Evolutionary conservation across 2,113 vertebrate species (phyloP), one percentile per base, ranked within the genome.

Genomic region (Apodemus sylvaticus): DNA sequence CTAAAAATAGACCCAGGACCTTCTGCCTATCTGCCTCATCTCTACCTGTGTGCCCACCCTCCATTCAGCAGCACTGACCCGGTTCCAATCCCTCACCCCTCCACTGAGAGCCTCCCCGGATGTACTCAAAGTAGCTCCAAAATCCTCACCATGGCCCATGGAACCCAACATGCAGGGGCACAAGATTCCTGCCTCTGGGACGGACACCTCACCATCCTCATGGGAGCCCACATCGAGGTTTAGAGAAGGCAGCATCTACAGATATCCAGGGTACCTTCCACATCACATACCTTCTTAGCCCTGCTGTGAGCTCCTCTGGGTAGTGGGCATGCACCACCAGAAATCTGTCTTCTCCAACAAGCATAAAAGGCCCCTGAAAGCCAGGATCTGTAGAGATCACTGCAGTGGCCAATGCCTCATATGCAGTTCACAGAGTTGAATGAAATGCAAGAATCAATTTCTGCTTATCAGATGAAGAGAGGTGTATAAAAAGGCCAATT

Each of bases 241-340:
- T 42, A 19, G 74, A 71, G 48, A 31, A 48, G 3, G 0, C 3
- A 22, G 45, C 29, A 4, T 26, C 83, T 62, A 48, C 1, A 31
- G 36, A 20, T 31, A 36, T 17, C 7, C 48, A 26, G 22, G 82
- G 12, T 12, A 3, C 11, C 3, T 86, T 39, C 31, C 11, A 2
- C 19, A 12, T 36, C 2, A 1, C 17, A 4, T 1, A 13, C 2
- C 31, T 39, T 14, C 71, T 19, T 4, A 48, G 14, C 2, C 19
- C 45, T 22, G 0, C 20, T 7, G 20, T 36, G 10, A 12, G 16
- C 55, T 60, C 58, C 8, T 26, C 7, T 1, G 14, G 39, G 0
- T 29, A 3, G 20, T 0, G 0, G 19, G 14, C 0, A 3, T 14
- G 14, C 0, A 16, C 24, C 16, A 0, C 48, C 34, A 9, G 13